phyloP scores from a whole-genome alignment of 2,113 vertebrate genomes.

The Donacobius atricapilla region DNA sequence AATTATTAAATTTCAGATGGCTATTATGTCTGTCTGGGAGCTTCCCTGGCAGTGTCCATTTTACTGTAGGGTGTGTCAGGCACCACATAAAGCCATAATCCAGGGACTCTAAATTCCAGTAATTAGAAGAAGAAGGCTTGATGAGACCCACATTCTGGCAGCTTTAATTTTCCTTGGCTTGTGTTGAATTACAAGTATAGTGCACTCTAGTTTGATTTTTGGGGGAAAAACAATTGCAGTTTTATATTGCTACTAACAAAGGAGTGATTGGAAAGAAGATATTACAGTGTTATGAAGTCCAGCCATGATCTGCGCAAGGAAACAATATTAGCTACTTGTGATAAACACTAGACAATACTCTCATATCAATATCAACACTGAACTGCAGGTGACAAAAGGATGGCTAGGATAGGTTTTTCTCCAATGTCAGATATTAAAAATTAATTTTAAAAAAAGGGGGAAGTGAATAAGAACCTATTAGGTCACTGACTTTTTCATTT shows the following conservation, averaged over 20 bases:
- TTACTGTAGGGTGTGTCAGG: not conserved
- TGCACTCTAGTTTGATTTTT: not conserved
- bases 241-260: not conserved
- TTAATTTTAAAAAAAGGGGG: not conserved
- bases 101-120: not conserved
- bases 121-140: not conserved
- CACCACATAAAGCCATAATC: not conserved
- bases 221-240: not conserved
- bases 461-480: not conserved
- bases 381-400: not conserved
- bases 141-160: not conserved
- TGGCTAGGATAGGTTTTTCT: not conserved
- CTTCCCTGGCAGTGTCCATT: not conserved
- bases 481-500: not conserved
- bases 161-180: not conserved
- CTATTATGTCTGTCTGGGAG: not conserved
- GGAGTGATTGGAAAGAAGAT: not conserved
- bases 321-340: not conserved
- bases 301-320: not conserved
- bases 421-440: not conserved
- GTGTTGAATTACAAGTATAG: not conserved
- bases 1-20: not conserved
- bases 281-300: not conserved
- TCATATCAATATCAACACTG: not conserved
- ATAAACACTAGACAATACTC: not conserved